Percentiles rank a stretch among this genome's conserved stretches.
phyloP scores from a whole-genome alignment of 1,140 invertebrate species.

The Calliopsis andreniformis region DNA sequence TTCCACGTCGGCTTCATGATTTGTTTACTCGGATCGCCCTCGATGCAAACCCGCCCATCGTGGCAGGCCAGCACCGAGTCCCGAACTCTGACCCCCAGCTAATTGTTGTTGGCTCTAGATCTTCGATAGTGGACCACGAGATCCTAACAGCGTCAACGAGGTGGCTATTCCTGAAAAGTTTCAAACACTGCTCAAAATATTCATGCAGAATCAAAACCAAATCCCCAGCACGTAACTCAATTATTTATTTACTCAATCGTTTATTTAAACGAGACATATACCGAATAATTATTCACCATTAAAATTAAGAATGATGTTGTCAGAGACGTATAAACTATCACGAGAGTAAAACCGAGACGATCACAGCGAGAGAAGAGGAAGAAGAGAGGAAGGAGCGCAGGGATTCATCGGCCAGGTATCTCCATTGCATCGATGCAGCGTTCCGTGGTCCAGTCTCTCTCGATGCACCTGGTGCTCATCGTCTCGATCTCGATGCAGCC shows the following conservation, averaged over 20 bases:
- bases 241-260: too few species aligned
- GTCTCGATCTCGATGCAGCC: conserved; percentile 73
- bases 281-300: too few species aligned
- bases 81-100: conserved; percentile 80
- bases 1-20: conserved; percentile 69
- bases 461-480: conserved; percentile 78
- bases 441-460: conserved; percentile 56
- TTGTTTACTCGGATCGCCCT: conserved; percentile 78
- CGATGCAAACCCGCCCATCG: conserved; percentile 71
- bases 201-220: too few species aligned
- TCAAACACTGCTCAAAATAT: too few species aligned
- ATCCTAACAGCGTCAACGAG: conserved; percentile 31
- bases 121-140: conserved; percentile 68
- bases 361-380: conserved; percentile 30
- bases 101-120: conserved; percentile 82
- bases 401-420: conserved; percentile 66
- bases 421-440: conserved; percentile 66
- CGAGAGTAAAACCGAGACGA: neutral
- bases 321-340: too few species aligned
- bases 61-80: conserved; percentile 60
- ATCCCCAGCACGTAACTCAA: too few species aligned
- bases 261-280: too few species aligned
- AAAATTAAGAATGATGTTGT: too few species aligned
- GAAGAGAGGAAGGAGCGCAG: conserved; percentile 28
- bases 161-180: too few species aligned